A percentile compares a stretch with the other conserved stretches of the same genome.
Evolutionary conservation across 2,888 invertebrate genomes (phyloP).

Genomic region (Galerucella calmariensis): DNA sequence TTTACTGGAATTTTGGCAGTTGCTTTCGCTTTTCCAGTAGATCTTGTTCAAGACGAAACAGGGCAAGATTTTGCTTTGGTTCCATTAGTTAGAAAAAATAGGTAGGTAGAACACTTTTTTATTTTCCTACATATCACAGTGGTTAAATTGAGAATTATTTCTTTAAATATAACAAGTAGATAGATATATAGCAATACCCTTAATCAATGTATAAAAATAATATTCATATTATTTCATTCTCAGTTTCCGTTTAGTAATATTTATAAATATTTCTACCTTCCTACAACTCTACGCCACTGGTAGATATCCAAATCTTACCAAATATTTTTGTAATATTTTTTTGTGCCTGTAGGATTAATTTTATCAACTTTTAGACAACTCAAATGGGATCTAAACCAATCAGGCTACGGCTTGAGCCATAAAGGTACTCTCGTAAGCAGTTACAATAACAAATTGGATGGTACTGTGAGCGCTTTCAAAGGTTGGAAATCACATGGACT

Average conservation of each 20-base stretch:
- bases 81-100: slow-evolving; percentile 39
- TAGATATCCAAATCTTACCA: too few species aligned
- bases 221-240: too few species aligned
- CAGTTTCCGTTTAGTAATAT: too few species aligned
- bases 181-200: too few species aligned
- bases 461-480: slow-evolving; percentile 50
- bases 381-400: slow-evolving; percentile 34
- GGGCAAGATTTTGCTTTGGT: slow-evolving; percentile 41
- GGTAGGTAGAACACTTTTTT: slow-evolving; percentile 34
- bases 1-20: slow-evolving; percentile 31
- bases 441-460: slow-evolving; percentile 48
- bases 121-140: too few species aligned
- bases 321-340: too few species aligned
- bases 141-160: not conserved
- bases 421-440: slow-evolving; percentile 50
- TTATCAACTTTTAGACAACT: slow-evolving; percentile 32
- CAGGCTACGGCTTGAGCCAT: slow-evolving; percentile 43
- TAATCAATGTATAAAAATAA: too few species aligned
- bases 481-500: slow-evolving; percentile 48
- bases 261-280: too few species aligned
- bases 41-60: slow-evolving; percentile 43
- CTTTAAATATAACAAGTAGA: not conserved
- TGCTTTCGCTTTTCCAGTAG: slow-evolving; percentile 45
- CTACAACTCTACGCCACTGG: too few species aligned
- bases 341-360: not conserved